phyloP scores from a whole-genome alignment of 2,888 invertebrate species.

The Laspeyria flexula region DNA sequence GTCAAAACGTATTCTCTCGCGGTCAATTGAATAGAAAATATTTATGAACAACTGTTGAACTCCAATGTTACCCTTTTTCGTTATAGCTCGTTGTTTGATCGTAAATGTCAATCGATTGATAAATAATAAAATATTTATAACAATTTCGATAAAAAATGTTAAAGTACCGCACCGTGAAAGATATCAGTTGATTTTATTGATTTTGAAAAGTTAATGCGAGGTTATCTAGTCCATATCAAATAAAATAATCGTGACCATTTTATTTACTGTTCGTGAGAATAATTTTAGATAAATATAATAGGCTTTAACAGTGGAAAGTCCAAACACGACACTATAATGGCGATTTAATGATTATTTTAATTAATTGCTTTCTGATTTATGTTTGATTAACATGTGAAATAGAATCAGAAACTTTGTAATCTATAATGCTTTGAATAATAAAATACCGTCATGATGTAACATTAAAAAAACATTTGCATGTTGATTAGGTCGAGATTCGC shows the following conservation, averaged over 20 bases:
- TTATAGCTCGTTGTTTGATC: slow-evolving; percentile 22
- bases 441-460: too few species aligned
- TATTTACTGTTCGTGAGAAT: slow-evolving; percentile 17
- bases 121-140: slow-evolving; percentile 30
- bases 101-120: slow-evolving; percentile 30
- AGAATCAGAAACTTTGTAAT: neutral
- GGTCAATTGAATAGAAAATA: neutral
- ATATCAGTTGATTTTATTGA: slow-evolving; percentile 11
- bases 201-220: slow-evolving; percentile 8
- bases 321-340: slow-evolving; percentile 8
- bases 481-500: too few species aligned
- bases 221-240: slow-evolving; percentile 33
- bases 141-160: slow-evolving; percentile 26
- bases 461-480: too few species aligned
- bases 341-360: slow-evolving; percentile 20
- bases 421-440: too few species aligned
- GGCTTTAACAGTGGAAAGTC: slow-evolving; percentile 13
- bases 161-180: slow-evolving; percentile 7
- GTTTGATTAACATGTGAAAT: neutral
- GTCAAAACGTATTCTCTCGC: neutral
- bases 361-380: slow-evolving; percentile 1
- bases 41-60: slow-evolving; percentile 2
- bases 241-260: slow-evolving; percentile 26
- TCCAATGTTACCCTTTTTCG: slow-evolving; percentile 17
- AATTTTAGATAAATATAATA: slow-evolving; percentile 19